These are phyloP conservation scores for Gymnoscopelus microlampas DNA, from an alignment of 2,797 vertebrate species.

Conservation along the genomic window DNA sequence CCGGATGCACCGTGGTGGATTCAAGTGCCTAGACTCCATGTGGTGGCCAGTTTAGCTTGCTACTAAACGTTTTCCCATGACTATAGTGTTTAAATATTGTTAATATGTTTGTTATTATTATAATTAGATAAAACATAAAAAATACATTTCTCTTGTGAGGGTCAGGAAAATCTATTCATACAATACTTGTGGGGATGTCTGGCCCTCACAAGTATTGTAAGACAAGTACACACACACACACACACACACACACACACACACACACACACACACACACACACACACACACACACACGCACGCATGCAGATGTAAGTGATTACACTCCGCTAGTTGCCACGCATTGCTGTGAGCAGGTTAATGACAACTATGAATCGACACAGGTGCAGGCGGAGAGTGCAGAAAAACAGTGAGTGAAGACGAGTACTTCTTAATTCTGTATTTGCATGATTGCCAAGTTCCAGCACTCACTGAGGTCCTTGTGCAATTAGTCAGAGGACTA, in stretches of 20 bases:
- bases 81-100: neutral
- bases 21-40: too few relatives aligned
- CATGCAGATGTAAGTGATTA: neutral
- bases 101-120: neutral
- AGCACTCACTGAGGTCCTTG: neutral
- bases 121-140: neutral
- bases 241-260: constrained; percentile 4
- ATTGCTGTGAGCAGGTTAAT: too few relatives aligned
- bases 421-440: neutral
- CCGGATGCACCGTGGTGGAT: too few relatives aligned
- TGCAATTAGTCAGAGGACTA: neutral
- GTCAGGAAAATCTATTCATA: too few relatives aligned
- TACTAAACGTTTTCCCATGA: too few relatives aligned
- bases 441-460: neutral
- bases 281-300: neutral
- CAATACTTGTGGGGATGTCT: neutral
- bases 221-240: neutral
- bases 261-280: constrained; percentile 4
- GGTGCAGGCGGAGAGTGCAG: neutral
- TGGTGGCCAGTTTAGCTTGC: too few relatives aligned
- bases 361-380: neutral
- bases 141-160: too few relatives aligned
- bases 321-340: neutral
- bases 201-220: neutral
- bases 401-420: neutral